Base-by-base conservation (phyloP, 2,797 vertebrate genomes). In the Mormyrus proboscirostris region DNA sequence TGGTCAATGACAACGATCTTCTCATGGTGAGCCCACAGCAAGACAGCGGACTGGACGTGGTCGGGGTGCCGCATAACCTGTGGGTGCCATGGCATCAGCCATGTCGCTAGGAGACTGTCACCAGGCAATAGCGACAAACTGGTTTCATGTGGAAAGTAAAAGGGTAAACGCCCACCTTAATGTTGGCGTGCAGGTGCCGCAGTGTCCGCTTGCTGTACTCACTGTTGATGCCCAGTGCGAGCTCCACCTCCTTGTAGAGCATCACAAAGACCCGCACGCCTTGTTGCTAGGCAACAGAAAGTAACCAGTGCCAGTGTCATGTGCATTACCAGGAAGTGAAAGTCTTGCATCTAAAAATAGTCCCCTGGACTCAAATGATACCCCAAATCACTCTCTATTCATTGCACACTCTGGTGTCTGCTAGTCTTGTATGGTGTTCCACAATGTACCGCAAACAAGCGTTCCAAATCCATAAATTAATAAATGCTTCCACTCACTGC, bases 31-130 rank as follows among this genome's bases (percentile, higher is more conserved):
- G 57, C 57, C 57, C 57, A 62, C 57, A 62, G 57, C n/a, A 62
- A 10, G 22, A 62, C 57, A 62, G 57, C 22, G 22, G 97, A 98
- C 88, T 99, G 98, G 95, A 99, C 97, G 0, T 99, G 98, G 93
- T 99, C 97, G 0, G 98, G 98, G 90, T 99, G 97, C 38, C 98
- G 96, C 96, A 99, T 99, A 92, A 99, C 98, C 98, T 97, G 91
- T 0, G 57, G 57, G n/a, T 4, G 57, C n/a, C 57, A 62, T 7
- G 57, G 57, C 57, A 25, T 62, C 2, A n/a, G 53, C 1, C 53
- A 3, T n/a, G 55, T 57, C 19, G 57, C 22, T 25, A 62, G 57
- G 57, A 62, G 8, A 62, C 8, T 25, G 22, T 62, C n/a, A 9
- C 57, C 57, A 62, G 57, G 57, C 57, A 25, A 62, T 22, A 25